Conservation (phyloP, 1,140 invertebrate genomes). For the Drosophila tristis region DNA sequence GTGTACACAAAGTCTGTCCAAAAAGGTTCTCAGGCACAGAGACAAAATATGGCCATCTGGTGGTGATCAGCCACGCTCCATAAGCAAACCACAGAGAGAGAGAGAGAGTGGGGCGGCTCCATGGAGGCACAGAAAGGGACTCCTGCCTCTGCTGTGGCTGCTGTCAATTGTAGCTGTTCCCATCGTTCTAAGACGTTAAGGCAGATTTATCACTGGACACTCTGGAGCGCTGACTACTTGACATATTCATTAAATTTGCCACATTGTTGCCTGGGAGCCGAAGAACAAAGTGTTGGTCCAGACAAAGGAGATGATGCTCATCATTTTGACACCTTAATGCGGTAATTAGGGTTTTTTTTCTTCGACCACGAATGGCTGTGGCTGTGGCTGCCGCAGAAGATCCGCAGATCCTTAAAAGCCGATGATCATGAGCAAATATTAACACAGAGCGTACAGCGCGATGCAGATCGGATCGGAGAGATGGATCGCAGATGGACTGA, state of each 20-base stretch:
- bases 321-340: constrained; percentile 83
- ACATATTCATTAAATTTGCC: constrained; percentile 82
- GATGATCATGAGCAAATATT: constrained; percentile 81
- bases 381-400: constrained; percentile 5
- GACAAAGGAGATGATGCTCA: constrained; percentile 66
- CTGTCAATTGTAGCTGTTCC: constrained; percentile 37
- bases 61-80: constrained; percentile 49
- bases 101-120: not conserved
- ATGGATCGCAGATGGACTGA: constrained; percentile 45
- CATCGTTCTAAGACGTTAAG: constrained; percentile 57
- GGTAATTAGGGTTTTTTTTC: constrained; percentile 77
- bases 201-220: constrained; percentile 76
- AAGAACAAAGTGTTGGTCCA: constrained; percentile 15
- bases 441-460: constrained; percentile 59
- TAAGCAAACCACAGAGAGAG: constrained; percentile 33
- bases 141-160: constrained; percentile 1
- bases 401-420: constrained; percentile 60
- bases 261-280: constrained; percentile 62
- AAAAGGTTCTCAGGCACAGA: constrained; percentile 28
- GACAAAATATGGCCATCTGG: constrained; percentile 32
- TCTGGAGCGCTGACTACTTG: constrained; percentile 74
- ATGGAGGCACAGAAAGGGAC: constrained; percentile 1
- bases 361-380: constrained; percentile 7
- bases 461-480: constrained; percentile 49
- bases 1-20: not conserved